Percentiles rank a stretch among this genome's conserved stretches.
These are phyloP conservation scores for Elymnias hypermnestra DNA, from an alignment of 1,140 invertebrate genomes.

Conservation along the genomic window DNA sequence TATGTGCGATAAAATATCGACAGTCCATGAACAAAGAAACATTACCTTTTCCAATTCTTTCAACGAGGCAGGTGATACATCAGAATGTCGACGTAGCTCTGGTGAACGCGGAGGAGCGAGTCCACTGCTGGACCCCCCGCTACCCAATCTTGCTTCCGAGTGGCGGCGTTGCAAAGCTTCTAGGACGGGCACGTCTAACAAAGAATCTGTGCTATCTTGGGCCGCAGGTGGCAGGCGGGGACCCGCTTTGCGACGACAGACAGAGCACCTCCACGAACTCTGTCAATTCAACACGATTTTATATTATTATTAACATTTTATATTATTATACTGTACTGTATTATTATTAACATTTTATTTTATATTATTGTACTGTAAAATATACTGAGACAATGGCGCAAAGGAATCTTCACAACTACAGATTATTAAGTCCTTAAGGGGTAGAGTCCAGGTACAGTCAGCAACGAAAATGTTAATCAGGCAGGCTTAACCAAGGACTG, in stretches of 20 bases:
- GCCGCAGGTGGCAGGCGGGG: constrained; percentile 81
- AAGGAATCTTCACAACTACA: no score
- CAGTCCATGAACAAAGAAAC: constrained; percentile 29
- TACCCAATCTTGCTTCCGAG: constrained; percentile 85
- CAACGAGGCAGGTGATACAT: constrained; percentile 88
- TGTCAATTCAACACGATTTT: constrained; percentile 43
- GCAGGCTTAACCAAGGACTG: no score
- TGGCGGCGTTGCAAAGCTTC: constrained; percentile 86
- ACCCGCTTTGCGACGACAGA: constrained; percentile 86
- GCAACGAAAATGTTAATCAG: no score
- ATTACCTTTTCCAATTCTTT: constrained; percentile 91
- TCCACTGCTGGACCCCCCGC: constrained; percentile 70
- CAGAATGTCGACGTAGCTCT: constrained; percentile 86
- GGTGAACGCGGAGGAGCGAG: constrained; percentile 87
- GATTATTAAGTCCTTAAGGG: no score
- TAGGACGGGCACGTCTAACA: constrained; percentile 85
- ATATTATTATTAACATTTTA: background rate
- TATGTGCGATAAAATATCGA: no score
- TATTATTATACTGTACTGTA: no score
- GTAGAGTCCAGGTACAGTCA: no score
- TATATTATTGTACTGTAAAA: no score
- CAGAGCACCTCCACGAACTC: constrained; percentile 87
- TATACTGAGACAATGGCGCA: no score
- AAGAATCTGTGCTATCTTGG: constrained; percentile 87
- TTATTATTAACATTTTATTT: no score